These are phyloP conservation scores for Paramormyrops hopkinsi DNA, from an alignment of 2,797 vertebrate genomes.

Conservation along the genomic window DNA sequence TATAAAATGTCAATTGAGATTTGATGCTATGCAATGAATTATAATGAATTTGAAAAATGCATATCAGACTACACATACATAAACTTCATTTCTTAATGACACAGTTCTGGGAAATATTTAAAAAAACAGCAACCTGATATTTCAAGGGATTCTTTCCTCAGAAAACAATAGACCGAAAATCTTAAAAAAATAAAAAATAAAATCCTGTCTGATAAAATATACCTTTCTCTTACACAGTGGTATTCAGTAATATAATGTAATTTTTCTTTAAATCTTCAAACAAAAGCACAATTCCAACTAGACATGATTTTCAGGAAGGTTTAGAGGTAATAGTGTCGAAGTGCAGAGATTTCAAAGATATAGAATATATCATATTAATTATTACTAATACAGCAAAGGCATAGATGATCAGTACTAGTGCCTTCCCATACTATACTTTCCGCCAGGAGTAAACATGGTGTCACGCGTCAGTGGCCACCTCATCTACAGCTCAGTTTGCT, in stretches of 20 bases:
- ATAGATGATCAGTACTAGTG: neutral
- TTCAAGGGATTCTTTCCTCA: neutral
- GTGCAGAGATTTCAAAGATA: neutral
- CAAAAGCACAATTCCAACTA: neutral
- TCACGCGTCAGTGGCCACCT: neutral
- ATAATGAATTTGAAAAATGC: neutral
- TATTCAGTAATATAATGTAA: neutral
- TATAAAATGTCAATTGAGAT: neutral
- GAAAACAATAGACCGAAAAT: neutral
- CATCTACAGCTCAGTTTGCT: neutral
- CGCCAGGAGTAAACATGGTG: neutral
- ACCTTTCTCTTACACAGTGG: neutral
- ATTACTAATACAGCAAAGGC: neutral
- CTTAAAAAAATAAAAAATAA: neutral
- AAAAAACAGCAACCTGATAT: neutral
- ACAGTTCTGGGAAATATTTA: neutral
- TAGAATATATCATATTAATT: neutral
- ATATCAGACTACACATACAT: neutral
- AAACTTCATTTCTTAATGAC: neutral
- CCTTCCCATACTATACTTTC: neutral
- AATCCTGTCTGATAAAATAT: neutral
- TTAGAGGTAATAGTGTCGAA: neutral
- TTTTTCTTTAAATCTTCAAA: neutral
- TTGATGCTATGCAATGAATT: neutral
- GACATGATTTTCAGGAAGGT: neutral